Evolutionary conservation across 1,140 invertebrate genomes (phyloP).

Genomic region (Drosophila oshimai): DNA sequence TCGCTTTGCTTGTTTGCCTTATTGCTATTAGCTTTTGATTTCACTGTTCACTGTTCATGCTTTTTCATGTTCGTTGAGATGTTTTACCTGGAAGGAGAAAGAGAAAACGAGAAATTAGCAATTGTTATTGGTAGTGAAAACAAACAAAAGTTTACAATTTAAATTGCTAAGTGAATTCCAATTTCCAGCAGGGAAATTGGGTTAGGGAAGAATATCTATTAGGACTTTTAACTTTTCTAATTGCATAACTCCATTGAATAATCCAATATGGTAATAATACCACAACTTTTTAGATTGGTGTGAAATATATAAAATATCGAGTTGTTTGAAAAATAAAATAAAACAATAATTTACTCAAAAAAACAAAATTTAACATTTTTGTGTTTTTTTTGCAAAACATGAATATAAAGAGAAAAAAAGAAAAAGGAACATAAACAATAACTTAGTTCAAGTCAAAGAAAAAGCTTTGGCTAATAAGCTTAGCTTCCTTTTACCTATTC

Average conservation of each 20-base stretch:
- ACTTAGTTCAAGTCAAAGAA: not conserved
- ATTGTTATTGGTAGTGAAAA: not conserved
- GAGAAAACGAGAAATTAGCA: slow-evolving; percentile 22
- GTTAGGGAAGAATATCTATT: no score
- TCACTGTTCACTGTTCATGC: not conserved
- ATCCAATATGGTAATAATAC: no score
- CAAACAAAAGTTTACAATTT: not conserved
- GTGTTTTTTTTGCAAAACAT: not conserved
- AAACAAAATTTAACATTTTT: no score
- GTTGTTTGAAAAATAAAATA: no score
- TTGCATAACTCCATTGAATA: no score
- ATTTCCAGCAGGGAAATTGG: not conserved
- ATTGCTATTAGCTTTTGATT: not conserved
- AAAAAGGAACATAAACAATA: not conserved
- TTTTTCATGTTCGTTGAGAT: slow-evolving; percentile 3
- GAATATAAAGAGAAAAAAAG: not conserved
- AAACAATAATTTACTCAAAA: no score
- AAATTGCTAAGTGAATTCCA: not conserved
- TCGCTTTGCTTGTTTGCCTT: not conserved
- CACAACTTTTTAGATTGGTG: no score
- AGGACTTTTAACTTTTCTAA: no score
- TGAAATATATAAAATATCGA: no score
- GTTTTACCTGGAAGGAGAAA: slow-evolving; percentile 60
- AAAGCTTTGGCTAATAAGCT: slow-evolving; percentile 15
- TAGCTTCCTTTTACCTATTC: not conserved